A percentile compares a stretch with the other conserved stretches of the same genome.
Evolutionary conservation across 2,888 invertebrate genomes (phyloP).

Genomic region (Monochamus alternatus): DNA sequence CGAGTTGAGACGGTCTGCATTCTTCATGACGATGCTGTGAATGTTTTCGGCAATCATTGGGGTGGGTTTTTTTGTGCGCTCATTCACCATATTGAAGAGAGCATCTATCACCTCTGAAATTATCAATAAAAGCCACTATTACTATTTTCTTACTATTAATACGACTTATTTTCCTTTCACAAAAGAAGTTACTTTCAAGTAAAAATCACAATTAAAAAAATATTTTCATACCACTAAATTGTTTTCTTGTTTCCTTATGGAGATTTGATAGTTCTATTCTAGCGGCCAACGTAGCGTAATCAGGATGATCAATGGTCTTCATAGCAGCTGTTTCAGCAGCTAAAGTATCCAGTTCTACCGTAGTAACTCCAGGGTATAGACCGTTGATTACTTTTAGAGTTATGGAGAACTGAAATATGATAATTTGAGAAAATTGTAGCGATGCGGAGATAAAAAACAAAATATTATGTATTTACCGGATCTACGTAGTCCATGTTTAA

Average conservation of each 20-base stretch:
- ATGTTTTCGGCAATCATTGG: slow-evolving; percentile 92
- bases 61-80: slow-evolving; percentile 79
- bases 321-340: slow-evolving; percentile 99
- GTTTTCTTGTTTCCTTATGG: slow-evolving; percentile 98
- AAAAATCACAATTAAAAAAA: not conserved
- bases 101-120: slow-evolving; percentile 91
- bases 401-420: slow-evolving; percentile 71
- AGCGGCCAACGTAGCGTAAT: slow-evolving; percentile 91
- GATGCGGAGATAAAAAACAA: not conserved
- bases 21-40: slow-evolving; percentile 85
- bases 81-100: slow-evolving; percentile 84
- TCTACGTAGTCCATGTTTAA: slow-evolving; percentile 97
- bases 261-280: slow-evolving; percentile 96
- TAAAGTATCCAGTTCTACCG: slow-evolving; percentile 96
- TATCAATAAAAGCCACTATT: slow-evolving; percentile 35
- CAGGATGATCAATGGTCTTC: slow-evolving; percentile 97
- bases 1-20: slow-evolving; percentile 93
- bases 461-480: slow-evolving; percentile 80
- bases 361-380: slow-evolving; percentile 96
- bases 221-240: slow-evolving; percentile 83
- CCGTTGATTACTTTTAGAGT: slow-evolving; percentile 95
- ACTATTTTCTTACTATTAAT: too few species aligned
- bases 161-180: too few species aligned
- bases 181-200: too few species aligned
- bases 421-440: not conserved